Base-by-base conservation (phyloP, 1,140 invertebrate genomes). In the Holcopasites calliopsidis region DNA sequence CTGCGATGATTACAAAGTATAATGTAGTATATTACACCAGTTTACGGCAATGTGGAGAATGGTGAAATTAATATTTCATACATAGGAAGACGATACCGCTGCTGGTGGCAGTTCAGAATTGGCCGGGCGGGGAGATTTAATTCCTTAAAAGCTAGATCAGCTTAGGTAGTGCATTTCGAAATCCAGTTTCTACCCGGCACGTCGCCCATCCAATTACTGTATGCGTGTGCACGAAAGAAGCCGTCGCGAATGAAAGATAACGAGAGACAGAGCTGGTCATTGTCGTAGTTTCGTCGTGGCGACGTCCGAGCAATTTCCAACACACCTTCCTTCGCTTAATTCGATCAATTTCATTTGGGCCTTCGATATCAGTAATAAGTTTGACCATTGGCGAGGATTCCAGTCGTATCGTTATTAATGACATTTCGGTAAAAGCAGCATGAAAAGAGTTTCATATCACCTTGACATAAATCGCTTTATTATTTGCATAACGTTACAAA, bases 81-180 rank as follows among this genome's bases (percentile, higher is more conserved):
- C 6, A 38, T 44, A 35, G 44, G 35, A 42, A 71, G 71, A 76
- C 57, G 61, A 71, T 76, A 61, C 42, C 73, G 72, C 33, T 50
- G n/a, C 21, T 47, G 38, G 35, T 23, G 60, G 4, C 40, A 23
- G 0, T 21, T 4, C 23, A n/a, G 31, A 3, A 18, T 38, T 10
- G 16, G n/a, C 6, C 26, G 35, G n/a, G 28, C 60, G 55, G 26
- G 18, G 44, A 54, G 68, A 76, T 76, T 76, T 76, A 76, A 76
- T 76, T 76, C 57, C 74, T 76, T 76, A 71, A 76, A 76, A 76
- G 74, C 74, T 23, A n/a, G n/a, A n/a, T n/a, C n/a, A n/a, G n/a
- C n/a, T n/a, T n/a, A n/a, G n/a, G n/a, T n/a, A 60, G 47, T 35
- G 74, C 55, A 71, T 76, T 76, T 76, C 73, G 73, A 76, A 55